Conservation (phyloP, 2,113 vertebrate genomes). For the Regulus satrapa region DNA sequence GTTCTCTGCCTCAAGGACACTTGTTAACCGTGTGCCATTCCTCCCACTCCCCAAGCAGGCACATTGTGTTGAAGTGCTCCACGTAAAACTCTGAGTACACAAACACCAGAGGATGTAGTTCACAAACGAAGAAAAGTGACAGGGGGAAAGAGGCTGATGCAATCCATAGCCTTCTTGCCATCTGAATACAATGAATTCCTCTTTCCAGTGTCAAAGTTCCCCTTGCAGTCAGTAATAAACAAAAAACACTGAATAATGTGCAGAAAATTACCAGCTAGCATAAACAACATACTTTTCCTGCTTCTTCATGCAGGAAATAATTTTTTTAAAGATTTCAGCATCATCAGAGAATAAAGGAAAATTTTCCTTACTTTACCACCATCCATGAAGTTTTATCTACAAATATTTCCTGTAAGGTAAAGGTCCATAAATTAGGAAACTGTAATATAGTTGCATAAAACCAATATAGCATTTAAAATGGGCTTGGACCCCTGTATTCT, state of each 20-base stretch:
- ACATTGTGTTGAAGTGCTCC: neutral
- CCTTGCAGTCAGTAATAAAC: neutral
- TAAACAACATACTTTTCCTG: neutral
- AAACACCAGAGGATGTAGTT: neutral
- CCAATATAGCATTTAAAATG: neutral
- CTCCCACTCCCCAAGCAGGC: neutral
- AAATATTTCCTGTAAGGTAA: neutral
- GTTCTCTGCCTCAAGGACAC: constrained; percentile 10
- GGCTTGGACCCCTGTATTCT: neutral
- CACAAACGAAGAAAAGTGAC: neutral
- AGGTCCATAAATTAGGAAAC: neutral
- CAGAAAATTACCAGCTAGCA: neutral
- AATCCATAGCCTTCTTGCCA: neutral
- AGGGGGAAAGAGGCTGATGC: neutral
- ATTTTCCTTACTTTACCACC: neutral
- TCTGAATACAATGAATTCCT: neutral
- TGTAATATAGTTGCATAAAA: neutral
- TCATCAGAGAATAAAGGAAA: neutral
- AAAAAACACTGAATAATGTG: neutral
- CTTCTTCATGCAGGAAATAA: neutral
- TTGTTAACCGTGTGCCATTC: neutral
- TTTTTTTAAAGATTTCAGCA: neutral
- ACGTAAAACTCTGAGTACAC: neutral
- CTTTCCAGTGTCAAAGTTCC: neutral
- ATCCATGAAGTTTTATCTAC: neutral